Evolutionary conservation across 2,113 vertebrate genomes (phyloP).

Genomic region (Phylloscopus trochiloides): DNA sequence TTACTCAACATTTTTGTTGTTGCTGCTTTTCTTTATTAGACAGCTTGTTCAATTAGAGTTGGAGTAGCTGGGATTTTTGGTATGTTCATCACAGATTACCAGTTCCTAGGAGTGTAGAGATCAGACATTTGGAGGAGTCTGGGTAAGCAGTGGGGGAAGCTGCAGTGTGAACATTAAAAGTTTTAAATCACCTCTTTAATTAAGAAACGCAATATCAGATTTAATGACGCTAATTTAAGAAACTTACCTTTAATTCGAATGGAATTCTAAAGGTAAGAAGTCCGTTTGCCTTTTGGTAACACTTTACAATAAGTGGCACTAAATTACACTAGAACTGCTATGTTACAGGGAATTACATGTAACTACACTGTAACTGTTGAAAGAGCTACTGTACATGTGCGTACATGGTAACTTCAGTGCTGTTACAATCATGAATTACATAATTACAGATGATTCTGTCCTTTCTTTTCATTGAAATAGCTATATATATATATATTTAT

Average conservation of each 20-base stretch:
- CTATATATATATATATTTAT: slow-evolving; percentile 40
- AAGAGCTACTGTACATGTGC: slow-evolving; percentile 76
- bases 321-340: slow-evolving; percentile 83
- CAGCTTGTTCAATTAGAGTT: slow-evolving; percentile 37
- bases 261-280: slow-evolving; percentile 67
- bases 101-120: slow-evolving; percentile 57
- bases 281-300: slow-evolving; percentile 75
- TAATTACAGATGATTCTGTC: slow-evolving; percentile 78
- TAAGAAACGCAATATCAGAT: slow-evolving; percentile 55
- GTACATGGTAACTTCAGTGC: slow-evolving; percentile 75
- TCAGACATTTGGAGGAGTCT: slow-evolving; percentile 49
- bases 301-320: slow-evolving; percentile 86
- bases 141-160: slow-evolving; percentile 25
- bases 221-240: slow-evolving; percentile 48
- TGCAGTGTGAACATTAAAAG: slow-evolving; percentile 17
- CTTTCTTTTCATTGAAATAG: slow-evolving; percentile 70
- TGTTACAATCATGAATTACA: slow-evolving; percentile 79
- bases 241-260: slow-evolving; percentile 64
- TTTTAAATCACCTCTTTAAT: slow-evolving; percentile 63
- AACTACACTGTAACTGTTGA: slow-evolving; percentile 73
- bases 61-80: slow-evolving; percentile 49
- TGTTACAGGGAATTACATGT: slow-evolving; percentile 84
- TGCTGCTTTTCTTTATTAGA: slow-evolving; percentile 5
- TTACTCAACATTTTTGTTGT: slow-evolving; percentile 57
- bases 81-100: slow-evolving; percentile 59